Conservation (phyloP, 1,140 invertebrate species). For the Zelostemma sp. region DNA sequence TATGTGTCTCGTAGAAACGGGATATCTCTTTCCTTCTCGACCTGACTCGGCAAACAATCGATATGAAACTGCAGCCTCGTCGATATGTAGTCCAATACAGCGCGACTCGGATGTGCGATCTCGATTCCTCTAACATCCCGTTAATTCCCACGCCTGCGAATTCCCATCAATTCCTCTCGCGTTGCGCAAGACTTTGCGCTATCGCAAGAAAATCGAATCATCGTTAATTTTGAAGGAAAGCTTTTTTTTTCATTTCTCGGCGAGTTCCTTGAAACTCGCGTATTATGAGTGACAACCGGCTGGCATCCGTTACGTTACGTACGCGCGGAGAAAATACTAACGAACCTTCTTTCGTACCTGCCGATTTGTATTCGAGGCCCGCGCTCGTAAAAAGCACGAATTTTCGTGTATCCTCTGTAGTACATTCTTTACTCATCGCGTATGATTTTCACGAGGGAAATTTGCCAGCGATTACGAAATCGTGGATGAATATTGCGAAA, state of each 20-base stretch:
- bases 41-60: constrained; percentile 63
- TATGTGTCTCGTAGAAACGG: constrained; percentile 63
- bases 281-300: constrained; percentile 22
- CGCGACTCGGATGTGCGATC: constrained; percentile 37
- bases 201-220: too few relatives aligned
- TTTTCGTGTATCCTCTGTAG: constrained; percentile 25
- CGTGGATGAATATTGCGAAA: neutral
- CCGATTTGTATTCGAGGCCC: constrained; percentile 35
- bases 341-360: constrained; percentile 20
- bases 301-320: constrained; percentile 31
- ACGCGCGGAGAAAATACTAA: constrained; percentile 42
- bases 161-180: too few relatives aligned
- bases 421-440: constrained; percentile 26
- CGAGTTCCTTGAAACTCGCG: constrained; percentile 40
- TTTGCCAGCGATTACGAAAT: neutral
- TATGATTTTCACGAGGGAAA: constrained; percentile 1
- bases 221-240: too few relatives aligned
- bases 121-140: constrained; percentile 43
- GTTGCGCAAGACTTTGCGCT: too few relatives aligned
- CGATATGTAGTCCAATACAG: constrained; percentile 48
- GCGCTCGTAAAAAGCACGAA: constrained; percentile 19
- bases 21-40: constrained; percentile 64
- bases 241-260: constrained; percentile 34
- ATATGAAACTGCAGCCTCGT: constrained; percentile 55
- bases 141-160: constrained; percentile 50